Conservation (phyloP, 2,797 vertebrate species). For the Ptychadena robeensis region DNA sequence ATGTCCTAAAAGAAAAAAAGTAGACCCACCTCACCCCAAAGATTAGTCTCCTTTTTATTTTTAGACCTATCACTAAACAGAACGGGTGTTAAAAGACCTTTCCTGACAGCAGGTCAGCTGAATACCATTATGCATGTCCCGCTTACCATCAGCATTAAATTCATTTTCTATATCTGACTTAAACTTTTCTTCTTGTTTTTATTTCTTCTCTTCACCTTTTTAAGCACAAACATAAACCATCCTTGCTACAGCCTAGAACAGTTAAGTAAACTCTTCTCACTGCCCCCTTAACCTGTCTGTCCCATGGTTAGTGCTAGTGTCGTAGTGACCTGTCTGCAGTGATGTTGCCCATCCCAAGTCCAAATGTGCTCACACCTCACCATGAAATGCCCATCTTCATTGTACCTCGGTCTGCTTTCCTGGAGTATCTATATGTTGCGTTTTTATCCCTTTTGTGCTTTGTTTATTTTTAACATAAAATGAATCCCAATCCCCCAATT, state of each 20-base stretch:
- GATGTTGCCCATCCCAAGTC: conserved; percentile 76
- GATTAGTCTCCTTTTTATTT: not conserved
- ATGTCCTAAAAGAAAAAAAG: not conserved
- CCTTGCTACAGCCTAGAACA: conserved; percentile 99
- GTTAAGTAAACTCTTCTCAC: conserved; percentile 93
- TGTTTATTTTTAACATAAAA: not conserved
- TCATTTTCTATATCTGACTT: conserved; percentile 94
- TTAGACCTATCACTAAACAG: not conserved
- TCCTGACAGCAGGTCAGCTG: conserved; percentile 66
- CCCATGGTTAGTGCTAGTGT: conserved; percentile 81
- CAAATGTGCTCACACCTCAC: conserved; percentile 71
- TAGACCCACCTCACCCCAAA: not conserved
- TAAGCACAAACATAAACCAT: conserved; percentile 99
- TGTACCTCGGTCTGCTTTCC: conserved; percentile 61
- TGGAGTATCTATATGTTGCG: conserved; percentile 53
- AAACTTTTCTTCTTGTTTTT: conserved; percentile 88
- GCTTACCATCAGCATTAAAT: conserved; percentile 90
- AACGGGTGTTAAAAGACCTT: not conserved
- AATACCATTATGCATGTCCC: conserved; percentile 80
- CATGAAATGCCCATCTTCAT: conserved; percentile 71
- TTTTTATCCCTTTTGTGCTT: conserved; percentile 29
- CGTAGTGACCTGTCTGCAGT: conserved; percentile 83
- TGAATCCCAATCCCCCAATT: no score
- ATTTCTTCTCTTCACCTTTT: conserved; percentile 85
- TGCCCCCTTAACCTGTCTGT: conserved; percentile 79